Conservation (phyloP, 2,888 invertebrate genomes). For the Nephrotoma appendiculata region DNA sequence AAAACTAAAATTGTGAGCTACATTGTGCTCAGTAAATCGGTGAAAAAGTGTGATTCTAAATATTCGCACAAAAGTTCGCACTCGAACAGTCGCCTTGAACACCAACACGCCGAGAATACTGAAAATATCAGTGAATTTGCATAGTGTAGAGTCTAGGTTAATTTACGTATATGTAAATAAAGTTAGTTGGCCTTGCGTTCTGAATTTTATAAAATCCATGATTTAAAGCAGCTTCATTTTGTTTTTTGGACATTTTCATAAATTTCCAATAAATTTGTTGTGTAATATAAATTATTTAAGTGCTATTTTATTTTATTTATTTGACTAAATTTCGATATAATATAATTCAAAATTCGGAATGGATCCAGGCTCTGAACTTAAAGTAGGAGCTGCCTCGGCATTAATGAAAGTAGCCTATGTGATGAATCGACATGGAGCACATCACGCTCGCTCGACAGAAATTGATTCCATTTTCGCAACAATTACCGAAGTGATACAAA, state of each 20-base stretch:
- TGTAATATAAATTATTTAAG: neutral
- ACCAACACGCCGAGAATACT: too few species aligned
- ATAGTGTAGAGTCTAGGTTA: too few species aligned
- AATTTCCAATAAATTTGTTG: neutral
- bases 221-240: neutral
- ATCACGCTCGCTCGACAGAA: neutral
- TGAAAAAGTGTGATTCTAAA: too few species aligned
- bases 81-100: too few species aligned
- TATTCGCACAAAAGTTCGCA: too few species aligned
- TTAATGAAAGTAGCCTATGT: neutral
- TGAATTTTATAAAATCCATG: neutral
- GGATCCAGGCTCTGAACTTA: neutral
- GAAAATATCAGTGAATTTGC: too few species aligned
- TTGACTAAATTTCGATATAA: neutral
- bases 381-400: neutral
- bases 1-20: too few species aligned
- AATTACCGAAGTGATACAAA: neutral
- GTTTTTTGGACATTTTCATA: neutral
- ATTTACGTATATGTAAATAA: too few species aligned
- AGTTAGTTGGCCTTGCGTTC: too few species aligned
- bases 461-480: neutral
- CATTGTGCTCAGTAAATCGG: too few species aligned
- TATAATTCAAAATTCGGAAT: neutral
- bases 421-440: neutral
- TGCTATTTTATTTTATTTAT: neutral